These are phyloP conservation scores for Orthonyx spaldingii DNA, from an alignment of 2,113 vertebrate species.

Conservation along the genomic window DNA sequence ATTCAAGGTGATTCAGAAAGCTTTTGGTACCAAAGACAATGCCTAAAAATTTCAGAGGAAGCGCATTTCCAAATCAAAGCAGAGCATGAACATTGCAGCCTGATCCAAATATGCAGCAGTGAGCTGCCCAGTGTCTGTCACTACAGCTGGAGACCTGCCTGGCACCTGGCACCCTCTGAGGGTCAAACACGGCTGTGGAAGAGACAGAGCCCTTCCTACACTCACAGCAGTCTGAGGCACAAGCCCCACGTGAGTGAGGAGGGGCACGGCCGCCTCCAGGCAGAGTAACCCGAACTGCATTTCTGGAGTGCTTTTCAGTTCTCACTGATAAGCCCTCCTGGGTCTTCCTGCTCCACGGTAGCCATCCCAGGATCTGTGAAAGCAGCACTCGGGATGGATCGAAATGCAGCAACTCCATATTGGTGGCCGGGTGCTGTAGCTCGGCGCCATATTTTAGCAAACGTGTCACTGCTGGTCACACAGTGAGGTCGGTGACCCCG, in stretches of 20 bases:
- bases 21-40: not conserved
- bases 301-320: not conserved
- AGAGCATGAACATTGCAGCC: accelerated
- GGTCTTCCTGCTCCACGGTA: accelerated
- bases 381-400: not conserved
- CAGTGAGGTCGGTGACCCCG: not conserved
- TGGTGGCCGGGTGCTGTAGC: not conserved
- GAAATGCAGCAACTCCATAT: not conserved
- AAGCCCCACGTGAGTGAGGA: not conserved
- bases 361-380: not conserved
- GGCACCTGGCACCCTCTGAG: not conserved
- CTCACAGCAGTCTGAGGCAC: not conserved
- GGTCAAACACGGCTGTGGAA: not conserved
- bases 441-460: not conserved
- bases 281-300: not conserved
- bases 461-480: not conserved
- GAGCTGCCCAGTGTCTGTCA: not conserved
- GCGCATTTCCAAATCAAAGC: accelerated
- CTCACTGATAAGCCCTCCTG: not conserved
- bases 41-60: not conserved
- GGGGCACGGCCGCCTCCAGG: not conserved
- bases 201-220: not conserved
- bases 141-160: not conserved
- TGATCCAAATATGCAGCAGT: accelerated
- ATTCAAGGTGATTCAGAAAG: not conserved